These are phyloP conservation scores for Vanessa cardui DNA, from an alignment of 2,888 invertebrate species.

Conservation along the genomic window DNA sequence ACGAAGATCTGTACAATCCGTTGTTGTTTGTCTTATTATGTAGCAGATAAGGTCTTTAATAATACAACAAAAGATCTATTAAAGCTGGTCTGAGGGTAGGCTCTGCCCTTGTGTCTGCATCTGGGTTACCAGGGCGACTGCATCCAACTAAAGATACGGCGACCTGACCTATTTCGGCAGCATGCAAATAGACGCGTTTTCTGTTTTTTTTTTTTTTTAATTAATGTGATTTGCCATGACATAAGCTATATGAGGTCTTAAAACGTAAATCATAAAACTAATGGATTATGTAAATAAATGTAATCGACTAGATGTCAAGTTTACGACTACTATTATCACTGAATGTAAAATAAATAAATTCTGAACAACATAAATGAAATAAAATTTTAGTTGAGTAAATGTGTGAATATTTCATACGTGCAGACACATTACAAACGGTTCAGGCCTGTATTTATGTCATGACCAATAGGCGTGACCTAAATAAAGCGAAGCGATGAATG, in stretches of 20 bases:
- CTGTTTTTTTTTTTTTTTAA: neutral
- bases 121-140: conserved; percentile 70
- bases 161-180: conserved; percentile 70
- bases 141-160: conserved; percentile 60
- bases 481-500: conserved; percentile 25
- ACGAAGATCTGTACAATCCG: neutral
- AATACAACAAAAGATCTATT: conserved; percentile 41
- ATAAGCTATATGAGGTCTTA: too few relatives aligned
- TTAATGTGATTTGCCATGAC: neutral
- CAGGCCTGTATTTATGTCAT: conserved; percentile 29
- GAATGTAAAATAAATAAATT: neutral
- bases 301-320: neutral
- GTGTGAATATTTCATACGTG: neutral
- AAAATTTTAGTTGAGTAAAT: neutral
- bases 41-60: neutral
- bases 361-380: neutral
- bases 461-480: conserved; percentile 31
- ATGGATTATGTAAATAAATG: neutral
- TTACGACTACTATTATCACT: neutral
- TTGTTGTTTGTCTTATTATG: neutral
- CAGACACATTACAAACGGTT: conserved; percentile 18
- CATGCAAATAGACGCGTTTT: conserved; percentile 48
- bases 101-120: conserved; percentile 63
- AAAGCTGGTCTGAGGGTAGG: conserved; percentile 38
- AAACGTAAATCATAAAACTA: too few relatives aligned